Evolutionary conservation across 2,113 vertebrate species (phyloP), one percentile per base, ranked within the genome.

Genomic region (Dicerorhinus sumatrensis): DNA sequence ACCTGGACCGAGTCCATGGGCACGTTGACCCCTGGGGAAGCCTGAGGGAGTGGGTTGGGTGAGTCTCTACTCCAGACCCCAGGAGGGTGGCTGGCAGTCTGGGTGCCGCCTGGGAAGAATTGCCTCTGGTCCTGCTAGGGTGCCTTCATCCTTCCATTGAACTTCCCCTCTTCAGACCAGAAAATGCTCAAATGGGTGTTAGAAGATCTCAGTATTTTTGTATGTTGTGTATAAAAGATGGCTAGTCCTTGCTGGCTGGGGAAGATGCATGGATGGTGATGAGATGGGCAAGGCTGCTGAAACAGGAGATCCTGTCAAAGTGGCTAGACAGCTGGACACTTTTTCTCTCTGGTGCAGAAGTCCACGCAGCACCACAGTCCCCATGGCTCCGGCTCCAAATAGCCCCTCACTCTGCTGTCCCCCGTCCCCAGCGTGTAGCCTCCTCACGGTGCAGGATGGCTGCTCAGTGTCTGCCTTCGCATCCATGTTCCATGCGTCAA

Each of bases 391-490:
- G 83, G 56, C 31, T 65, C 36, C 36, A 0, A 5, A 2, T 6
- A 6, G 0, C 23, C 48, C 65, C 36, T n/a, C 2, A 2, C 33
- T 27, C 58, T 1, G 48, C 42, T 2, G 0, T n/a, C 60, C 39
- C 39, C 33, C 0, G 0, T 29, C 62, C 29, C 21, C 5, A 2
- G 21, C 0, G 0, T 1, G 75, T 0, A 23, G 18, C 23, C 16
- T n/a, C 46, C 76, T 88, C 60, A 0, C 27, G 48, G 58, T 1
- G 1, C 58, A 31, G 17, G 1, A 1, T 3, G 54, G 62, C 60
- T 36, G 91, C 91, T 21, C 4, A 12, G 11, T 25, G 21, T 20
- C 54, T 70, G 70, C 85, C 29, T 2, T 93, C 2, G 11, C 42
- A 62, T 27, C 21, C 27, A 27, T 0, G 0, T 36, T 89, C 70